These are phyloP conservation scores for Mungos mungo DNA, from an alignment of 2,113 vertebrate genomes.

Conservation along the genomic window DNA sequence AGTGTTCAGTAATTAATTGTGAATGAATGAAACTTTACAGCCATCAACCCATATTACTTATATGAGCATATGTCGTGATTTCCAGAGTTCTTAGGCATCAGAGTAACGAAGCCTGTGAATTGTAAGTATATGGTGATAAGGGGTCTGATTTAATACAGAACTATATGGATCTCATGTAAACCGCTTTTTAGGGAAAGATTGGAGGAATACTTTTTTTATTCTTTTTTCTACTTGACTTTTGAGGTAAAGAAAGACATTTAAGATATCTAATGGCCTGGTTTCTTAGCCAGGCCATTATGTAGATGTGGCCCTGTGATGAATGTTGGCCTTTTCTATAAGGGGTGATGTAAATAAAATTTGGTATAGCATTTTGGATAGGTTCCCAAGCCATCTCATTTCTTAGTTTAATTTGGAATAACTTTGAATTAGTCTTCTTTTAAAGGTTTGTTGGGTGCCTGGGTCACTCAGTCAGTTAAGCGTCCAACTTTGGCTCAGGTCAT, in stretches of 20 bases:
- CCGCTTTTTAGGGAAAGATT: not conserved
- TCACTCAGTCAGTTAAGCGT: too few relatives aligned
- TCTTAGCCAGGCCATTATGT: not conserved
- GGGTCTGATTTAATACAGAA: not conserved
- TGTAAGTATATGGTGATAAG: not conserved
- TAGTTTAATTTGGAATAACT: not conserved
- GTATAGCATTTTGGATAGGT: not conserved
- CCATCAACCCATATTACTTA: not conserved
- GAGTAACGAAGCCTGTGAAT: not conserved
- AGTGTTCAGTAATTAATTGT: not conserved
- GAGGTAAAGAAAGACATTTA: not conserved
- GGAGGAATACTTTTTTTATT: not conserved
- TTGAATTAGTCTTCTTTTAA: not conserved
- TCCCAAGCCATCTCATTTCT: not conserved
- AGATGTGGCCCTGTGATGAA: not conserved
- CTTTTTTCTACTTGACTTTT: not conserved
- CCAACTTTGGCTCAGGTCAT: too few relatives aligned
- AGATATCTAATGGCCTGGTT: not conserved
- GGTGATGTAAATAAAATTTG: not conserved
- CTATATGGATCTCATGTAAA: not conserved
- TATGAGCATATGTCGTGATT: not conserved
- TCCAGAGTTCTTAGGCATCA: not conserved
- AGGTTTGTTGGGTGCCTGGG: not conserved
- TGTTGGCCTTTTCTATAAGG: not conserved
- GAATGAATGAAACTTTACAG: slow-evolving; percentile 3